phyloP scores from a whole-genome alignment of 2,888 invertebrate genomes.

The Lepidochitona cinerea region DNA sequence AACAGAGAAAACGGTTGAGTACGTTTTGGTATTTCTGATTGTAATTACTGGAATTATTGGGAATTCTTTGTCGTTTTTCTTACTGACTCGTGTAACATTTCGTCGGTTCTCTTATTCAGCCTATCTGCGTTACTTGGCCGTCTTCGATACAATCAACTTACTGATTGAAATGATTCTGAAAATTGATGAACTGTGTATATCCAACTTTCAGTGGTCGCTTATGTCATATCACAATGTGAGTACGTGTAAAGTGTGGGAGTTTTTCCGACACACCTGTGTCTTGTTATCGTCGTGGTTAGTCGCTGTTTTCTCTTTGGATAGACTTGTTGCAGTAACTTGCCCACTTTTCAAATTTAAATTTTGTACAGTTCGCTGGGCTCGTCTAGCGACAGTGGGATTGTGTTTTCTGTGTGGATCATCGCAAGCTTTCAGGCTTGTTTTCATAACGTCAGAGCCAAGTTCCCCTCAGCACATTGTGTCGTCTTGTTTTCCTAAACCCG shows the following conservation, averaged over 20 bases:
- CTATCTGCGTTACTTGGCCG: neutral
- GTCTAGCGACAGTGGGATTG: neutral
- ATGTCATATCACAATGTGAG: neutral
- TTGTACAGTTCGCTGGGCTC: neutral
- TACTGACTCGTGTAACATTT: neutral
- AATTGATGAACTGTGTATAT: neutral
- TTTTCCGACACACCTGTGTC: neutral
- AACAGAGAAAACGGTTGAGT: neutral
- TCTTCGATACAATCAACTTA: neutral
- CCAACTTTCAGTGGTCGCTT: neutral
- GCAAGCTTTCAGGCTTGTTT: neutral
- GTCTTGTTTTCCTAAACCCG: neutral
- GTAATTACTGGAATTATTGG: neutral
- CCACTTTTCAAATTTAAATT: neutral
- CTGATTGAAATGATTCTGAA: neutral
- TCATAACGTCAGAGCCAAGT: neutral
- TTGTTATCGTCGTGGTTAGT: neutral
- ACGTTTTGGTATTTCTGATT: neutral
- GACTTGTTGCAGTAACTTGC: neutral
- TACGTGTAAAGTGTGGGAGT: constrained; percentile 3
- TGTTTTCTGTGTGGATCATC: neutral
- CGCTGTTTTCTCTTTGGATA: neutral
- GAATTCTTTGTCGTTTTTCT: neutral
- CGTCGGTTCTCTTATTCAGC: neutral
- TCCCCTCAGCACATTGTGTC: neutral